phyloP scores from a whole-genome alignment of 1,140 invertebrate genomes.

The Drosophila murphyi region DNA sequence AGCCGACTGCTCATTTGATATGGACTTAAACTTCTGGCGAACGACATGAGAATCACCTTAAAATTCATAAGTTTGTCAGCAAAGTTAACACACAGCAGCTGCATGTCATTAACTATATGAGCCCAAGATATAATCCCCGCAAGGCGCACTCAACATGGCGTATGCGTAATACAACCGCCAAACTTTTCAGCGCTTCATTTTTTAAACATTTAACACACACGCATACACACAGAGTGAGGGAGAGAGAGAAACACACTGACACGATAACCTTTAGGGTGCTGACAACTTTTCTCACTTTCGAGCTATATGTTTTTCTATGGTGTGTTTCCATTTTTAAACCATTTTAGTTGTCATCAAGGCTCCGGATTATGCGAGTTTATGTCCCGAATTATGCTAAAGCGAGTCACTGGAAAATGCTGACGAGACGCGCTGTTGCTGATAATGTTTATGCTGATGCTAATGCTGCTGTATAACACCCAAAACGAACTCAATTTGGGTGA shows the following conservation, averaged over 20 bases:
- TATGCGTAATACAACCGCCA: conserved; percentile 59
- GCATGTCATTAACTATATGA: conserved; percentile 79
- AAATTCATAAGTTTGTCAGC: conserved; percentile 77
- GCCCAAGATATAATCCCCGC: conserved; percentile 58
- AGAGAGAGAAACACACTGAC: too few species aligned
- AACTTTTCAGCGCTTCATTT: conserved; percentile 78
- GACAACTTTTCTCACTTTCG: conserved; percentile 55
- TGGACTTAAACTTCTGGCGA: conserved; percentile 14
- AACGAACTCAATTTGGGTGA: not conserved
- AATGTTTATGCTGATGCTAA: conserved; percentile 44
- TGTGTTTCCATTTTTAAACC: conserved; percentile 34
- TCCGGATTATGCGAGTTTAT: conserved; percentile 77
- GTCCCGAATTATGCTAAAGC: conserved; percentile 72
- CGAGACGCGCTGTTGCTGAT: conserved; percentile 48
- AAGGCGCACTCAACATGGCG: conserved; percentile 47
- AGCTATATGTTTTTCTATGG: conserved; percentile 21
- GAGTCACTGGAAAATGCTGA: conserved; percentile 46
- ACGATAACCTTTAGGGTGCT: conserved; percentile 10
- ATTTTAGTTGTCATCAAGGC: conserved; percentile 61
- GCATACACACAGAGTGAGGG: not conserved
- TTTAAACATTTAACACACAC: conserved; percentile 65
- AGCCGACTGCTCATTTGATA: conserved; percentile 17
- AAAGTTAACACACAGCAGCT: conserved; percentile 61
- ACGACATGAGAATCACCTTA: conserved; percentile 74
- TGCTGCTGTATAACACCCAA: conserved; percentile 25